A percentile compares a stretch with the other conserved stretches of the same genome.
phyloP scores from a whole-genome alignment of 2,113 vertebrate species.

The Sapayoa aenigma region DNA sequence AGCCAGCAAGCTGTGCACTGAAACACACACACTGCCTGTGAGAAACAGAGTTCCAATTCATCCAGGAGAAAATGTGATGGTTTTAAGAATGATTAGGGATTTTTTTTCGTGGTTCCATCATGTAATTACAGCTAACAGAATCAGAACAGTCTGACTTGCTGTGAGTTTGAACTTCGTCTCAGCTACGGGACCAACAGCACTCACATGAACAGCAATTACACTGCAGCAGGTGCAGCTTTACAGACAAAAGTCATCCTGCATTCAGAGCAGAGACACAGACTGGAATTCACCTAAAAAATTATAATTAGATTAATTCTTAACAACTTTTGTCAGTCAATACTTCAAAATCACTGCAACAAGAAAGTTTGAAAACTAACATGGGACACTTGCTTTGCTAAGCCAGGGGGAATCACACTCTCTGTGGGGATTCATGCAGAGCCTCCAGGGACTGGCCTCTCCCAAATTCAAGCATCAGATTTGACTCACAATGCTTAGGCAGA shows the following conservation, averaged over 20 bases:
- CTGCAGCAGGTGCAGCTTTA: not conserved
- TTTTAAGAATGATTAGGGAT: not conserved
- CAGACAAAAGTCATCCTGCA: not conserved
- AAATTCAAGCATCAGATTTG: not conserved
- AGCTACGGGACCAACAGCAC: not conserved
- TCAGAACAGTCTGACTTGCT: not conserved
- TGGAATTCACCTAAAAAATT: not conserved
- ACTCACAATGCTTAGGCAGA: not conserved
- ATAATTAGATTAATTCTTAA: not conserved
- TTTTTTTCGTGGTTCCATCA: not conserved
- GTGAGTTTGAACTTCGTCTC: not conserved
- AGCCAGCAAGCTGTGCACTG: not conserved
- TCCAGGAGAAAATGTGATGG: not conserved
- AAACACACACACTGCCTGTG: not conserved
- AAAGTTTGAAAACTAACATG: not conserved
- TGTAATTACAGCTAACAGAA: not conserved
- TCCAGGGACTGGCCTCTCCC: not conserved
- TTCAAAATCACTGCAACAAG: not conserved
- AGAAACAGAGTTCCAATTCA: not conserved
- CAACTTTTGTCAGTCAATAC: not conserved
- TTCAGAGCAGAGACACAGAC: not conserved
- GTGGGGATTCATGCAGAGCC: not conserved
- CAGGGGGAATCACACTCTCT: not conserved
- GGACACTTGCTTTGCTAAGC: not conserved
- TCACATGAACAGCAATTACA: not conserved